Conservation (phyloP, 2,113 vertebrate genomes). For the Salvelinus fontinalis region DNA sequence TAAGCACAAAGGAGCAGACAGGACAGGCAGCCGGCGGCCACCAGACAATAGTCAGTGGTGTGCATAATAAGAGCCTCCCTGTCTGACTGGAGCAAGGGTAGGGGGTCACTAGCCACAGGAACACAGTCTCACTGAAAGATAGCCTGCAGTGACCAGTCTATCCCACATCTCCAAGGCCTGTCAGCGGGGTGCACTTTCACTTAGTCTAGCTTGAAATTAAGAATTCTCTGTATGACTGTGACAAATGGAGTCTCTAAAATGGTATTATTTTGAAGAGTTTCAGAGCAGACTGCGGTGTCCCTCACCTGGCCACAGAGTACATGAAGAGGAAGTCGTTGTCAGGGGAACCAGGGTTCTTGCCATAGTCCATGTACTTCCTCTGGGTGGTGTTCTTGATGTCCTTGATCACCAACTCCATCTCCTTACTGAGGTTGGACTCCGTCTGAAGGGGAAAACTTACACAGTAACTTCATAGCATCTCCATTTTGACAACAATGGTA, state of each 20-base stretch:
- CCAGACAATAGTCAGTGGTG: background rate
- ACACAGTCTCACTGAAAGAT: slow-evolving; percentile 5
- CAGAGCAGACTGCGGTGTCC: background rate
- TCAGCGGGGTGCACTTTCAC: no score
- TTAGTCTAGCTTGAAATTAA: background rate
- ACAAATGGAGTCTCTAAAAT: background rate
- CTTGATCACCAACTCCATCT: slow-evolving; percentile 98
- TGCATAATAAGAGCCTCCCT: slow-evolving; percentile 7
- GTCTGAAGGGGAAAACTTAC: slow-evolving; percentile 71
- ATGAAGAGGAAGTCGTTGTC: slow-evolving; percentile 99
- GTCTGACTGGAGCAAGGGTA: background rate
- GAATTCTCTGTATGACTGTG: no score
- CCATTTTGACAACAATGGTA: no score
- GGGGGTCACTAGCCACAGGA: slow-evolving; percentile 12
- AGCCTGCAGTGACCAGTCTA: background rate
- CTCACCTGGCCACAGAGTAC: slow-evolving; percentile 97
- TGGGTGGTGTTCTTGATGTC: slow-evolving; percentile 97
- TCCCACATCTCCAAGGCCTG: background rate
- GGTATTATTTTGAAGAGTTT: no score
- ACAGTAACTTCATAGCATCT: background rate
- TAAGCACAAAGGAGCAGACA: slow-evolving; percentile 2
- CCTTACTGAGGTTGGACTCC: slow-evolving; percentile 96
- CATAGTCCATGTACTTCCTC: slow-evolving; percentile 98
- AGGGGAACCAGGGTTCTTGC: slow-evolving; percentile 92
- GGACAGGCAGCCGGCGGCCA: slow-evolving; percentile 8